A percentile compares a stretch with the other conserved stretches of the same genome.
Evolutionary conservation across 2,113 vertebrate species (phyloP).

Genomic region (Aplodontia rufa): DNA sequence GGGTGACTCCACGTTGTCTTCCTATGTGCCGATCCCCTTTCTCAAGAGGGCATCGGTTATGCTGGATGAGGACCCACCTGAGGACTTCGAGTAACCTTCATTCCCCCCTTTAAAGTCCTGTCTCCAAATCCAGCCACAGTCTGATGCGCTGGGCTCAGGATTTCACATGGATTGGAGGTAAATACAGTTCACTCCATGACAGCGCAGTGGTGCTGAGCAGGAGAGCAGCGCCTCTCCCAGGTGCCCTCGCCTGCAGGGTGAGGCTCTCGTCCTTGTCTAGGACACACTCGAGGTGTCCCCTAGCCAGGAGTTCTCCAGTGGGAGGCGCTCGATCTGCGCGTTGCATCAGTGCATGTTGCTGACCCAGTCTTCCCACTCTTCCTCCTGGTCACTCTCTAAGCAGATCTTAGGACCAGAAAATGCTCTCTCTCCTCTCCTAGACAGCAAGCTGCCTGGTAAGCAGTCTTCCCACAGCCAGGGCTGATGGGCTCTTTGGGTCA

Average conservation of each 20-base stretch:
- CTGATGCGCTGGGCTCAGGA: background rate
- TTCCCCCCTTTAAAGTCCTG: background rate
- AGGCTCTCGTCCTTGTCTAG: background rate
- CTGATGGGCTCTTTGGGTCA: background rate
- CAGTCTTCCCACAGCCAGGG: background rate
- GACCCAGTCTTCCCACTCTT: background rate
- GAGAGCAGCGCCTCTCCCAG: rapidly evolving
- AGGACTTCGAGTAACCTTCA: background rate
- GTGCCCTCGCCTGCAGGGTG: background rate
- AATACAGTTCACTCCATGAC: rapidly evolving
- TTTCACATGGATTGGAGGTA: background rate
- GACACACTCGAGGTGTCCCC: background rate
- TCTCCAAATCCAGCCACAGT: background rate
- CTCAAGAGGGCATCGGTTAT: background rate
- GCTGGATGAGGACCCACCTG: background rate
- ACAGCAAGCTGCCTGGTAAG: background rate
- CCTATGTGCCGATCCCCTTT: background rate
- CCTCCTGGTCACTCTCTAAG: background rate
- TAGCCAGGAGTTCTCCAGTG: background rate
- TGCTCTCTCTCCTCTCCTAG: background rate
- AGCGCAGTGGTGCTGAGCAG: background rate
- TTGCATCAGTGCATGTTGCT: no score
- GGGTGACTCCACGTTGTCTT: background rate
- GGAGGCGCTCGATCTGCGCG: background rate
- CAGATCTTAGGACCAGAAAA: background rate